These are phyloP conservation scores for Lutjanus argentimaculatus DNA, from an alignment of 2,797 vertebrate species.

Conservation along the genomic window DNA sequence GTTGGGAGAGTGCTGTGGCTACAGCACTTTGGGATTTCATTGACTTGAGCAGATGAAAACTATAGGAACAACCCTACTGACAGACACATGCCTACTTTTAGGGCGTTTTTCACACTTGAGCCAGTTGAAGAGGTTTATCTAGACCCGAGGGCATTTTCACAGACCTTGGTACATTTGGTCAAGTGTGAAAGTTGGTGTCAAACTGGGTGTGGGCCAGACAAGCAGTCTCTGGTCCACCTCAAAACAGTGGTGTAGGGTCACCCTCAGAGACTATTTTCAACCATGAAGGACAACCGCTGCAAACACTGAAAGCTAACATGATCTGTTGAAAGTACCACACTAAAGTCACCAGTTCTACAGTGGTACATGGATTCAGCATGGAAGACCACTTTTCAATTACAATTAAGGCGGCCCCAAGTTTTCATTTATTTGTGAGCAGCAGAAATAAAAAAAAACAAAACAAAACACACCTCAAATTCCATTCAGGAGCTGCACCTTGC, in stretches of 20 bases:
- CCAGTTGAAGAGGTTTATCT: background rate
- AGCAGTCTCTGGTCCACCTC: background rate
- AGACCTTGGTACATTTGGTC: background rate
- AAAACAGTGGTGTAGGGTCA: background rate
- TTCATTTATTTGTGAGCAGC: too few relatives aligned
- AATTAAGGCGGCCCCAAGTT: background rate
- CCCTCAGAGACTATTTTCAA: background rate
- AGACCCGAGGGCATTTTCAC: background rate
- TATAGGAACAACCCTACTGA: background rate
- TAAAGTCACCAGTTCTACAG: background rate
- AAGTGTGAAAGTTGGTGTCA: slow-evolving; percentile 12
- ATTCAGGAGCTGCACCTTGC: too few relatives aligned
- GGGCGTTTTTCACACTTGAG: background rate
- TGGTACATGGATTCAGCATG: background rate
- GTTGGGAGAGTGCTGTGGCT: background rate
- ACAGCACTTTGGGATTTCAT: background rate
- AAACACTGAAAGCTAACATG: background rate
- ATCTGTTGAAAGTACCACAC: background rate
- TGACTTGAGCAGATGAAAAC: background rate
- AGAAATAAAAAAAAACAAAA: too few relatives aligned
- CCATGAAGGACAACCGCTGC: background rate
- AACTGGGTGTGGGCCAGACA: slow-evolving; percentile 7
- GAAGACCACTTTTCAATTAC: background rate
- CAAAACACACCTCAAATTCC: too few relatives aligned
- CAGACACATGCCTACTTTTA: background rate